Percentiles rank a stretch among this genome's conserved stretches.
These are phyloP conservation scores for Anomalospiza imberbis DNA, from an alignment of 2,797 vertebrate species.

Conservation along the genomic window DNA sequence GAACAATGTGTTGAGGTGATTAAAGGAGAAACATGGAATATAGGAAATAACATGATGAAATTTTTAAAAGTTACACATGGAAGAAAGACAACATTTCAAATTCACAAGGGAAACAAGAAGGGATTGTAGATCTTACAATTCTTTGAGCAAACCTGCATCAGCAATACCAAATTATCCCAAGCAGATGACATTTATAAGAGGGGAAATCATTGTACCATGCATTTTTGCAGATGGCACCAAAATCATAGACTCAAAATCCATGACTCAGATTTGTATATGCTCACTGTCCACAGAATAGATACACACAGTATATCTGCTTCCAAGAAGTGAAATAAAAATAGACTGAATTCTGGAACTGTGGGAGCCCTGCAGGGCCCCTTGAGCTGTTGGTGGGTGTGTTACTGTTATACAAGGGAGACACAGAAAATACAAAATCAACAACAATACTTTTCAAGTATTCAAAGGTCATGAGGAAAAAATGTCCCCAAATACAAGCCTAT, in stretches of 20 bases:
- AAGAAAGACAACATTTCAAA: not conserved
- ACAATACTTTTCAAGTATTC: not conserved
- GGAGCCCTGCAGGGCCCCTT: not conserved
- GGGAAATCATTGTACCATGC: not conserved
- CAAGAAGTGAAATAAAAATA: not conserved
- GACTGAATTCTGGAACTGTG: not conserved
- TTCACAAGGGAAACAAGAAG: not conserved
- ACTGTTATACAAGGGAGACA: not conserved
- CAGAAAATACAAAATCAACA: not conserved
- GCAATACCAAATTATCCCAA: not conserved
- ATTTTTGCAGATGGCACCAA: not conserved
- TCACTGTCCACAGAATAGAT: not conserved
- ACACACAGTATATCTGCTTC: accelerated
- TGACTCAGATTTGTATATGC: not conserved
- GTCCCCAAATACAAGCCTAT: not conserved
- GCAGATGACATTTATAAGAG: not conserved
- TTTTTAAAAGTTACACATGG: not conserved
- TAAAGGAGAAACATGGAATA: not conserved
- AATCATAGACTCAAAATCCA: not conserved
- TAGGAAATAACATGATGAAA: not conserved
- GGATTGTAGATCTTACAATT: not conserved
- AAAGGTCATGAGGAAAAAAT: not conserved
- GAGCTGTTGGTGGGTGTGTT: not conserved
- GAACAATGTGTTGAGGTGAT: not conserved
- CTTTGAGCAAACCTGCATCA: not conserved